phyloP scores from a whole-genome alignment of 2,888 invertebrate genomes.

The Gryllus longicercus region DNA sequence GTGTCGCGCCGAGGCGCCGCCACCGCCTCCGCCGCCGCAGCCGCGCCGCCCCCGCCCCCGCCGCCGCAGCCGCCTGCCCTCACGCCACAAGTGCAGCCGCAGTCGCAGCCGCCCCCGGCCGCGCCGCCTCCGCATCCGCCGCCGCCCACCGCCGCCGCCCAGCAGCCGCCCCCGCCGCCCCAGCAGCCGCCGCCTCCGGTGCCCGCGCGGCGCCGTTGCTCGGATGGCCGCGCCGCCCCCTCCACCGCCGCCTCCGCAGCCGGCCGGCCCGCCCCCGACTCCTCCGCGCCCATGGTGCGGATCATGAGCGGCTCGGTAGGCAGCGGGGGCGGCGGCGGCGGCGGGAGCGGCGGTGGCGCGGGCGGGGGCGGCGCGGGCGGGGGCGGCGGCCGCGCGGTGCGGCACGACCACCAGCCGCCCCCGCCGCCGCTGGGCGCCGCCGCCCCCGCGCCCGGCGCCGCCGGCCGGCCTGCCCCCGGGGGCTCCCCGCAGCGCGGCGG shows the following conservation, averaged over 20 bases:
- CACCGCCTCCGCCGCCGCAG: not conserved
- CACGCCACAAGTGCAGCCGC: not conserved
- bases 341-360: not conserved
- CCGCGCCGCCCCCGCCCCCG: not conserved
- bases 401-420: not conserved
- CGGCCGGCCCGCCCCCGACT: not conserved
- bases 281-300: not conserved
- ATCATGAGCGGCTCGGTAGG: not conserved
- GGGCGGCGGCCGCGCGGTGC: not conserved
- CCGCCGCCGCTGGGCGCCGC: not conserved
- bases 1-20: constrained; percentile 8
- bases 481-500: constrained; percentile 1
- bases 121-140: not conserved
- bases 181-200: constrained; percentile 17
- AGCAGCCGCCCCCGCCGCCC: constrained; percentile 1
- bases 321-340: not conserved
- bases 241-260: not conserved
- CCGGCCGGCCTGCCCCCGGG: not conserved
- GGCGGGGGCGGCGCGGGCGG: not conserved
- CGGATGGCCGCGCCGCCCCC: not conserved
- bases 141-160: not conserved
- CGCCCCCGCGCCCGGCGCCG: not conserved
- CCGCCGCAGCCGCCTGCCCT: not conserved
- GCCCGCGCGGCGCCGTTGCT: constrained; percentile 9
- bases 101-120: not conserved